Conservation (phyloP, 2,113 vertebrate genomes). For the Salvelinus alpinus region DNA sequence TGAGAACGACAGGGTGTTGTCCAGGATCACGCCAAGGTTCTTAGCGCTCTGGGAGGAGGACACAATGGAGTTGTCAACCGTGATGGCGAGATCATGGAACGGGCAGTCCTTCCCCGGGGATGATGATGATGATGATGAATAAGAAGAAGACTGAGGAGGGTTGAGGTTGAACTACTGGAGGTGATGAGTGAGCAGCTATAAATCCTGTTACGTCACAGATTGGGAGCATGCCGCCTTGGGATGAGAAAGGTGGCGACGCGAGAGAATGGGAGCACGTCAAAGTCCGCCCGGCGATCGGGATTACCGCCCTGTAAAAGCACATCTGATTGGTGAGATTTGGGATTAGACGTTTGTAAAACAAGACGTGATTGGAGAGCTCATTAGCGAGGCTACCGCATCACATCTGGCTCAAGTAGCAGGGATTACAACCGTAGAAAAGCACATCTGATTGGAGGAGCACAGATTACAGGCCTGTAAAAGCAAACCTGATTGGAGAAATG, state of each 20-base stretch:
- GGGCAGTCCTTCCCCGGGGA: too few relatives aligned
- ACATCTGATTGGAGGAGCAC: background rate
- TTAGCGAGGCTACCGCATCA: background rate
- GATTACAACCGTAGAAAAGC: conserved; percentile 14
- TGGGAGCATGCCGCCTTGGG: conserved; percentile 19
- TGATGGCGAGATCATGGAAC: too few relatives aligned
- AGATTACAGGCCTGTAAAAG: background rate
- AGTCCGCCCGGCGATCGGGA: conserved; percentile 16
- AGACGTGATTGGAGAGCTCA: conserved; percentile 21
- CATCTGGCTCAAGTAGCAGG: conserved; percentile 9
- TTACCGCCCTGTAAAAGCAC: conserved; percentile 35
- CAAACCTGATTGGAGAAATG: conserved; percentile 1
- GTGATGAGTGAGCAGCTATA: conserved; percentile 15
- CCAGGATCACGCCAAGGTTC: too few relatives aligned
- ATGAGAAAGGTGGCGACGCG: background rate
- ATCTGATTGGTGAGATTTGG: conserved; percentile 37
- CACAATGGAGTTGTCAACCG: too few relatives aligned
- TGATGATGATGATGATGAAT: background rate
- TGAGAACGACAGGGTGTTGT: too few relatives aligned
- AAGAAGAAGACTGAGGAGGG: background rate
- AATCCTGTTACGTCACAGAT: conserved; percentile 60
- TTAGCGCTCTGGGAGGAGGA: too few relatives aligned
- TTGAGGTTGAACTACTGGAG: background rate
- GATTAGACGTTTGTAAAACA: background rate
- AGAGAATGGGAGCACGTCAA: background rate